These are phyloP conservation scores for Perognathus longimembris DNA, from an alignment of 2,113 vertebrate species.

Conservation along the genomic window DNA sequence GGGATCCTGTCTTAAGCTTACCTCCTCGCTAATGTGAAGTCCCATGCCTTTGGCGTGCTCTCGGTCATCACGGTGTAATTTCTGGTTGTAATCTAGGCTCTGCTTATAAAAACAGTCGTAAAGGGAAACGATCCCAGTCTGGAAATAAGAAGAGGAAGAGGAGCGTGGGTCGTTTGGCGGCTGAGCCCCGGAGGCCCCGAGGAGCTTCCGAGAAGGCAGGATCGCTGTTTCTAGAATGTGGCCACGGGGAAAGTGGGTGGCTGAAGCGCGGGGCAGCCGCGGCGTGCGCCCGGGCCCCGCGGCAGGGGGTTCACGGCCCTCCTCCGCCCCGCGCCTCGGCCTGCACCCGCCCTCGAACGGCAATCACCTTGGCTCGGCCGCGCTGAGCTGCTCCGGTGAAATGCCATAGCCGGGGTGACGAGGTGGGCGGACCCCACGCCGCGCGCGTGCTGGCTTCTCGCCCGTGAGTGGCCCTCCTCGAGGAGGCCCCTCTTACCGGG, in stretches of 20 bases:
- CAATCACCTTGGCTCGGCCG: background rate
- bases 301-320: no score
- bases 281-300: no score
- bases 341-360: no score
- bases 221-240: no score
- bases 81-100: slow-evolving; percentile 79
- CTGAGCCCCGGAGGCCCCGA: rapidly evolving
- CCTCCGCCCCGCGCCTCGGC: no score
- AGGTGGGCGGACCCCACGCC: background rate
- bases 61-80: slow-evolving; percentile 86
- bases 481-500: background rate
- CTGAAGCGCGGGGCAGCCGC: no score
- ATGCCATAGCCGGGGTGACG: no score
- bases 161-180: background rate
- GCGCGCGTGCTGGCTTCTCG: background rate
- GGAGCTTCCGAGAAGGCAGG: no score
- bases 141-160: slow-evolving; percentile 61
- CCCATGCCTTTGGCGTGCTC: slow-evolving; percentile 80
- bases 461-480: no score
- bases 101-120: slow-evolving; percentile 86
- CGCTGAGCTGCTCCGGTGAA: background rate
- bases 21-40: slow-evolving; percentile 86
- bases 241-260: no score
- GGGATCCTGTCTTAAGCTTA: slow-evolving; percentile 38
- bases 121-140: slow-evolving; percentile 84